These are phyloP conservation scores for Epinephelus moara DNA, from an alignment of 2,113 vertebrate species.

Conservation along the genomic window DNA sequence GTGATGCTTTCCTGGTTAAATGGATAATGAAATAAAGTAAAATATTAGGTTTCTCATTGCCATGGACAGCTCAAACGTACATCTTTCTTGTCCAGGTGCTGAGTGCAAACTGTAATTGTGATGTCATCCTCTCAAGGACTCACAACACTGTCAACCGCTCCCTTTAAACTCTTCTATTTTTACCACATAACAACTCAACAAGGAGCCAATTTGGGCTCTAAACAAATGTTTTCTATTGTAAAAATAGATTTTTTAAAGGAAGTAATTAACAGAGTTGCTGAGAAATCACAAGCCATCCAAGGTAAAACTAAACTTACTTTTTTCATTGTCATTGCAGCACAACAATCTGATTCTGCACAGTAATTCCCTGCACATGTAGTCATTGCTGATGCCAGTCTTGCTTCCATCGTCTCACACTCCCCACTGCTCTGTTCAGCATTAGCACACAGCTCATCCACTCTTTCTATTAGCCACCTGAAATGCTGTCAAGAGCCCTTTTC, in stretches of 20 bases:
- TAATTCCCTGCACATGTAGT: background rate
- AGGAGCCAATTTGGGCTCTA: background rate
- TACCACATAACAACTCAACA: background rate
- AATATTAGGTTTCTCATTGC: background rate
- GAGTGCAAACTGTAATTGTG: background rate
- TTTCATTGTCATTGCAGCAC: background rate
- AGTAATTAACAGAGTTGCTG: background rate
- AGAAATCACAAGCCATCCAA: background rate
- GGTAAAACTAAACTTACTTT: background rate
- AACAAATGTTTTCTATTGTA: background rate
- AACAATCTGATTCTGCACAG: background rate
- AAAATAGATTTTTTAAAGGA: background rate
- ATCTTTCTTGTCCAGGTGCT: background rate
- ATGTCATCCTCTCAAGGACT: too few species aligned
- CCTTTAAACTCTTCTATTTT: too few species aligned
- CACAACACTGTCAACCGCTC: too few species aligned
- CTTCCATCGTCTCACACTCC: constrained; percentile 11
- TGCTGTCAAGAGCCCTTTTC: constrained; percentile 33
- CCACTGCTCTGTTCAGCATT: constrained; percentile 34
- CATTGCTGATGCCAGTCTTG: background rate
- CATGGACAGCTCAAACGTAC: background rate
- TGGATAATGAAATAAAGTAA: background rate
- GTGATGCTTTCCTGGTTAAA: background rate
- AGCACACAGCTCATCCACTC: constrained; percentile 30
- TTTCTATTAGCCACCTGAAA: constrained; percentile 34